Percentiles rank a stretch among this genome's conserved stretches.
These are phyloP conservation scores for Pedionomus torquatus DNA, from an alignment of 2,113 vertebrate genomes.

Conservation along the genomic window DNA sequence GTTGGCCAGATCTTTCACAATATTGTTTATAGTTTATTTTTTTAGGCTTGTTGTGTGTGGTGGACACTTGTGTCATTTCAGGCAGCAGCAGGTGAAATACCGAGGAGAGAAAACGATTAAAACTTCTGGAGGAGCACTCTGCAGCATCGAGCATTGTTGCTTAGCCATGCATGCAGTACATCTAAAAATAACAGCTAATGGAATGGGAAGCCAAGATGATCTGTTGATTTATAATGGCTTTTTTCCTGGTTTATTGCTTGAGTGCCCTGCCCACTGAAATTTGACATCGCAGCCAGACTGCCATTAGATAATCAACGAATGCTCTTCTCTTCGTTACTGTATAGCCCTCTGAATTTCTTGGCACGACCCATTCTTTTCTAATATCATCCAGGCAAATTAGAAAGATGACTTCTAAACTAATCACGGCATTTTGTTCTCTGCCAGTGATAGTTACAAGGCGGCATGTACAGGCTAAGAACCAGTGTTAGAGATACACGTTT, in stretches of 20 bases:
- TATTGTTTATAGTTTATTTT: not conserved
- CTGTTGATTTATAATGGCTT: constrained; percentile 58
- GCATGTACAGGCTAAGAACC: not conserved
- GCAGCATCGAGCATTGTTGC: constrained; percentile 6
- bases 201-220: constrained; percentile 37
- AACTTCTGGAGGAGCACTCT: constrained; percentile 25
- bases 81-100: constrained; percentile 33
- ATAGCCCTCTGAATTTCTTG: not conserved
- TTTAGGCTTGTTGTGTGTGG: not conserved
- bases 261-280: constrained; percentile 43
- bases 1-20: constrained; percentile 17
- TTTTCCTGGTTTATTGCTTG: constrained; percentile 45
- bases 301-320: constrained; percentile 18
- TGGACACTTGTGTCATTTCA: not conserved
- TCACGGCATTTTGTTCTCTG: not conserved
- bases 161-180: constrained; percentile 30
- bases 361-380: not conserved
- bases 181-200: constrained; percentile 64
- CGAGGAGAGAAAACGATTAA: not conserved
- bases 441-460: not conserved
- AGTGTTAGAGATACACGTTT: not conserved
- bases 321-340: not conserved
- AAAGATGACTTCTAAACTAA: not conserved
- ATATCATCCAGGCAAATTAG: not conserved
- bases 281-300: constrained; percentile 30